Evolutionary conservation across 2,888 invertebrate species (phyloP).

Genomic region (Oegoconia quadripuncta): DNA sequence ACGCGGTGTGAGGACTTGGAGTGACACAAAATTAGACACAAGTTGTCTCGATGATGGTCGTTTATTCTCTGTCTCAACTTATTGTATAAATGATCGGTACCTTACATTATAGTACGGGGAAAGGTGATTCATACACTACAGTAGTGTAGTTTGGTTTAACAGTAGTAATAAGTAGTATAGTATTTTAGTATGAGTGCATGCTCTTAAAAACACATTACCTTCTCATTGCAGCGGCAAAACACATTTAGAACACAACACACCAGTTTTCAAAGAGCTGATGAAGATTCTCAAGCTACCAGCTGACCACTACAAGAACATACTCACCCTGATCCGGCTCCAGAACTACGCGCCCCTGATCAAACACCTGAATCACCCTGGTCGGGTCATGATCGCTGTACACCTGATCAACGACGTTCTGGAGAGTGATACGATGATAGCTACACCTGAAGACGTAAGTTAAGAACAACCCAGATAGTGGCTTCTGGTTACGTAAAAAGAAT

Average conservation of each 20-base stretch:
- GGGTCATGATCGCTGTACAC: constrained; percentile 92
- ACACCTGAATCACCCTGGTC: constrained; percentile 92
- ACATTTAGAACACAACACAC: constrained; percentile 84
- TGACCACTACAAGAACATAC: constrained; percentile 95
- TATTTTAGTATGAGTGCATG: too few relatives aligned
- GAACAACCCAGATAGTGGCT: too few relatives aligned
- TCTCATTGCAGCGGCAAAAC: constrained; percentile 69
- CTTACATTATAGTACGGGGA: too few relatives aligned
- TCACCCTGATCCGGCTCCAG: constrained; percentile 91
- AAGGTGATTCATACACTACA: too few relatives aligned
- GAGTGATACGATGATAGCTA: constrained; percentile 91
- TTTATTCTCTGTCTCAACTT: too few relatives aligned
- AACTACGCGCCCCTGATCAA: constrained; percentile 91
- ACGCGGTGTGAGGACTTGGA: too few relatives aligned
- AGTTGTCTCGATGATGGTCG: too few relatives aligned
- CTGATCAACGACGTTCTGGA: constrained; percentile 94
- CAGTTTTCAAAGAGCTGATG: constrained; percentile 95
- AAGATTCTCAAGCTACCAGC: constrained; percentile 96
- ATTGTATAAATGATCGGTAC: too few relatives aligned
- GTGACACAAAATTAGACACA: too few relatives aligned
- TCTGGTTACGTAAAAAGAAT: too few relatives aligned
- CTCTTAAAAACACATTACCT: neutral
- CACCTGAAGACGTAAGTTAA: constrained; percentile 89
- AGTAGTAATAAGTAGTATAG: too few relatives aligned
- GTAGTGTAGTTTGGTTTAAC: too few relatives aligned